A percentile compares a stretch with the other conserved stretches of the same genome.
Conservation (phyloP, 2,113 vertebrate species). For the Atractosteus spatula region DNA sequence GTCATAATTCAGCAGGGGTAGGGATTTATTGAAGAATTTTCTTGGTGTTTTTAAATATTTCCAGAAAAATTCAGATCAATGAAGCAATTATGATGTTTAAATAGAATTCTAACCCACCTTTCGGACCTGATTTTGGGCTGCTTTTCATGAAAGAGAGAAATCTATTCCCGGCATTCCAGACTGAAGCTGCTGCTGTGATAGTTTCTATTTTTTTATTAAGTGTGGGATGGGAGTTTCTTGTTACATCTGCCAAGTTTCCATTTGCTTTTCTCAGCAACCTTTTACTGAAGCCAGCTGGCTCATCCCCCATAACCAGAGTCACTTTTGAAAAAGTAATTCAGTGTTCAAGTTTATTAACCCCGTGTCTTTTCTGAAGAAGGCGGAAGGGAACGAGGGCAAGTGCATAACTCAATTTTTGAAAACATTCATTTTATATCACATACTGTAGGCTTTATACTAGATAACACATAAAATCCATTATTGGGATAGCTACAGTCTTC, state of each 20-base stretch:
- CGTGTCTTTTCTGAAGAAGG: background rate
- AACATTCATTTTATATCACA: too few relatives aligned
- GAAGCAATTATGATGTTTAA: background rate
- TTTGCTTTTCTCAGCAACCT: background rate
- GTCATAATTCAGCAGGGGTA: too few relatives aligned
- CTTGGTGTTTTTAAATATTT: too few relatives aligned
- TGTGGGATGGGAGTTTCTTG: slow-evolving; percentile 24
- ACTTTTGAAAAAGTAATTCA: slow-evolving; percentile 29
- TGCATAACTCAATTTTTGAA: too few relatives aligned
- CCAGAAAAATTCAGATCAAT: background rate
- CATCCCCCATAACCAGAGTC: slow-evolving; percentile 18
- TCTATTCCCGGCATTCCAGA: background rate
- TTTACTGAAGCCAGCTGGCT: slow-evolving; percentile 9
- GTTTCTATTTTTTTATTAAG: slow-evolving; percentile 31
- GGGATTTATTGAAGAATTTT: too few relatives aligned
- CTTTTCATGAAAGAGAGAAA: background rate
- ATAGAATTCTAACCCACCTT: too few relatives aligned
- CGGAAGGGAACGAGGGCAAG: too few relatives aligned
- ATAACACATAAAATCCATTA: too few relatives aligned
- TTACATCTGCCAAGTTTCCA: slow-evolving; percentile 9
- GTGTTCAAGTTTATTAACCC: slow-evolving; percentile 34
- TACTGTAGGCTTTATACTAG: too few relatives aligned
- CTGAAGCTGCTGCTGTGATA: slow-evolving; percentile 20
- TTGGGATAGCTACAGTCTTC: too few relatives aligned
- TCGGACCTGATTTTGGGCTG: background rate